phyloP scores from a whole-genome alignment of 2,113 vertebrate genomes.

The Pristiophorus japonicus region DNA sequence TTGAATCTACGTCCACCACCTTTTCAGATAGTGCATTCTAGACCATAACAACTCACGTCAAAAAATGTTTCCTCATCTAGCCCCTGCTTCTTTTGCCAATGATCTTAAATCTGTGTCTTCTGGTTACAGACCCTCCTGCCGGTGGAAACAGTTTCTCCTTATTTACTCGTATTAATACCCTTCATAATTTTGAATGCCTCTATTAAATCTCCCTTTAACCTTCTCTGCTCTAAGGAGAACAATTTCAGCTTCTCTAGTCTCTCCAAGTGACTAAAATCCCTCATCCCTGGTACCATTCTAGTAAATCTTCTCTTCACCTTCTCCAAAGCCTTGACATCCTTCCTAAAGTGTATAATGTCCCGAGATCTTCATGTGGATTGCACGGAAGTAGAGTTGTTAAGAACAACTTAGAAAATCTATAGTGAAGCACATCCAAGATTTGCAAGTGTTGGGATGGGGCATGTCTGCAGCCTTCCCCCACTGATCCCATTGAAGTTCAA shows the following conservation, averaged over 20 bases:
- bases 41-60: no score
- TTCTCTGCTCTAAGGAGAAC: background rate
- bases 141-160: background rate
- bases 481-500: background rate
- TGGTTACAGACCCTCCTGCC: background rate
- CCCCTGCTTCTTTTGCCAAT: no score
- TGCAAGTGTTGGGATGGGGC: background rate
- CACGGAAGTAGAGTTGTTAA: background rate
- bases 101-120: no score
- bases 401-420: background rate
- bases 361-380: background rate
- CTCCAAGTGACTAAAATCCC: background rate
- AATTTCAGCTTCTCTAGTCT: background rate
- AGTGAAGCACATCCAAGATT: background rate
- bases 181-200: background rate
- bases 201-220: background rate
- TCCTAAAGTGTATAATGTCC: background rate
- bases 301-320: background rate
- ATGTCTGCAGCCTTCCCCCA: no score
- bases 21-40: no score
- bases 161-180: background rate
- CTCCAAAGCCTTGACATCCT: background rate
- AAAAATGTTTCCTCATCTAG: no score
- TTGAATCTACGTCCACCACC: no score
- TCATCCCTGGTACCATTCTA: background rate